Percentiles rank a stretch among this genome's conserved stretches.
Conservation (phyloP, 2,888 invertebrate genomes). For the Xestoiulus laeticollis region DNA sequence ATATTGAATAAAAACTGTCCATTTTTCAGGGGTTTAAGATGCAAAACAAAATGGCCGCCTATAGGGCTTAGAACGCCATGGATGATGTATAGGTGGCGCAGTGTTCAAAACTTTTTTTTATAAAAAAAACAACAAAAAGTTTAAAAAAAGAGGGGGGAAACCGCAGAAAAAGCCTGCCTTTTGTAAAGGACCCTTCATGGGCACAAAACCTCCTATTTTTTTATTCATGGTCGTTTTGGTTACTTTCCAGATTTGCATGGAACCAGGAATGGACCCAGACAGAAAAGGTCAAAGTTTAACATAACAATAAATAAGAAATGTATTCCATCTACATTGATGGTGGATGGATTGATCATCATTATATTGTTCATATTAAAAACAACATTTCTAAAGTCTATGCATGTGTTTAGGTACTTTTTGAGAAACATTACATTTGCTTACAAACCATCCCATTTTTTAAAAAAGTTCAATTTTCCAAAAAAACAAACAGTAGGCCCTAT, state of each 20-base stretch:
- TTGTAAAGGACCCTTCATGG: background rate
- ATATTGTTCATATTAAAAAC: no score
- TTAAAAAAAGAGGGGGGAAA: background rate
- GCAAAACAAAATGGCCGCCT: background rate
- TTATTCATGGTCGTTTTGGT: conserved; percentile 1
- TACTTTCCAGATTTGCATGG: background rate
- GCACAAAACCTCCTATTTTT: background rate
- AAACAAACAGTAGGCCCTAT: no score
- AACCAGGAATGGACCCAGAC: background rate
- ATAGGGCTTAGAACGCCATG: background rate
- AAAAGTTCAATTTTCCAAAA: no score
- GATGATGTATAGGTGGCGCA: background rate
- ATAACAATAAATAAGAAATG: conserved; percentile 18
- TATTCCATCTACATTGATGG: background rate
- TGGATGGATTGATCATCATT: background rate
- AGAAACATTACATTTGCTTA: no score
- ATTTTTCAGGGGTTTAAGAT: background rate
- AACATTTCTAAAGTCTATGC: no score
- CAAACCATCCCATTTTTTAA: no score
- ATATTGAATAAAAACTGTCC: conserved; percentile 8
- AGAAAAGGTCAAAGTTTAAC: conserved; percentile 7
- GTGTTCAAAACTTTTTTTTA: background rate
- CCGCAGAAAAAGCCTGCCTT: background rate
- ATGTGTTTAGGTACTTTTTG: no score
- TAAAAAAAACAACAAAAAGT: no score